Base-by-base conservation (phyloP, 2,888 invertebrate species). In the Adelognathus sp. region DNA sequence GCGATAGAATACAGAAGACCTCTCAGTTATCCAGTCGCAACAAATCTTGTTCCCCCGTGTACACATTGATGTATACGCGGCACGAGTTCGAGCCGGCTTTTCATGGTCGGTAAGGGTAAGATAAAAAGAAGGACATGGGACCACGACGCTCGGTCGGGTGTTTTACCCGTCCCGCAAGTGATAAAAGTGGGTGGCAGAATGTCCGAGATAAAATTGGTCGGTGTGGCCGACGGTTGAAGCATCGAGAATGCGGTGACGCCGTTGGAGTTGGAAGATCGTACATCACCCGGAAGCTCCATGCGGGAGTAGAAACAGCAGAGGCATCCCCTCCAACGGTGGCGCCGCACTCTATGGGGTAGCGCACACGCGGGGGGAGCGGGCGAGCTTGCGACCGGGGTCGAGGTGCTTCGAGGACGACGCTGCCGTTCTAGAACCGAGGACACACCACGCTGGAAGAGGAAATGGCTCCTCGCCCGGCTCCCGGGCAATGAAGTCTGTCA, bases 401-500 rank as follows among this genome's bases (percentile, higher is more conserved):
- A 82, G 83, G 84, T 82, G 79, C 74, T 79, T 76, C 74, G 80
- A 82, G 77, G 81, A 78, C 80, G 76, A 46, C 33, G 80, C 21
- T 69, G 69, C 73, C 82, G 81, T 80, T 81, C 79, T 81, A 21
- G 75, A 44, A 61, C 54, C 75, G 71, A 73, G 78, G 83, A 82
- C 81, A 83, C 77, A 79, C 70, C 44, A 70, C 54, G 78, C 44
- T 52, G 64, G 71, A 76, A 74, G 83, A 80, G 84, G 83, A 86
- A 88, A 87, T 87, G 85, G 86, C 85, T 85, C 83, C 85, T 84
- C 61, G 66, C 80, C 76, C 41, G 79, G 64, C 58, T 79, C 75
- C 66, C 36, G 83, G 86, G 86, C 89, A 88, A 89, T 89, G 88
- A 89, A 88, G 86, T 84, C 87, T 87, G 88, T 88, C 88, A 87